Percentiles rank a stretch among this genome's conserved stretches.
These are phyloP conservation scores for Lasiurus borealis DNA, from an alignment of 2,113 vertebrate genomes.

Conservation along the genomic window DNA sequence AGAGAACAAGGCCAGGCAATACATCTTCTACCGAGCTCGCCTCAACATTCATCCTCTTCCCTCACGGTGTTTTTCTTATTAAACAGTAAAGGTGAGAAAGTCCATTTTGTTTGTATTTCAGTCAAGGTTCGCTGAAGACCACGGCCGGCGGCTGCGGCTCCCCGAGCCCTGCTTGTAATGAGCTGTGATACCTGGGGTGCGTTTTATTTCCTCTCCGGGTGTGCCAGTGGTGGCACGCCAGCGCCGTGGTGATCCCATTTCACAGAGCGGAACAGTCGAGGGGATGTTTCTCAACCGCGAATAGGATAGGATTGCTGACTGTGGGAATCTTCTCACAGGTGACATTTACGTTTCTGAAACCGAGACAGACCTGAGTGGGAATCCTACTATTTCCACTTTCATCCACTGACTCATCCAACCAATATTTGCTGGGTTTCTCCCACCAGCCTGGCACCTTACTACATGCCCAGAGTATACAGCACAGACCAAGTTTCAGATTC, in stretches of 20 bases:
- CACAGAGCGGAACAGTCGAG: not conserved
- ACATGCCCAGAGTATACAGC: not conserved
- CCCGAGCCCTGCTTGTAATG: not conserved
- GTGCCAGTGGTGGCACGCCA: not conserved
- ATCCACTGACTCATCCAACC: not conserved
- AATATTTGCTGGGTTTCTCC: not conserved
- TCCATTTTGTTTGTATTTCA: not conserved
- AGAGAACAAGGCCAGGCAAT: conserved; percentile 72
- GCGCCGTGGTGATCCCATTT: not conserved
- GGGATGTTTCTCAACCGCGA: not conserved
- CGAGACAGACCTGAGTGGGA: not conserved
- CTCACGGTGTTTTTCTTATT: not conserved
- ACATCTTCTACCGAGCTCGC: conserved; percentile 74
- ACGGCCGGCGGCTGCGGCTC: not conserved
- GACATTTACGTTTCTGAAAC: not conserved
- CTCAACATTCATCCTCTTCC: conserved; percentile 75
- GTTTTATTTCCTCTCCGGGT: not conserved
- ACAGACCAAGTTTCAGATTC: not conserved
- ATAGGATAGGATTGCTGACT: not conserved
- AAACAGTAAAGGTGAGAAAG: conserved; percentile 72
- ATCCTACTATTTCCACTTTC: not conserved
- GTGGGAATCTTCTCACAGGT: not conserved
- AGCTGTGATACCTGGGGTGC: not conserved
- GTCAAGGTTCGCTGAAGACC: conserved; percentile 45
- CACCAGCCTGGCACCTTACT: not conserved